These are phyloP conservation scores for Antheraea pernyi DNA, from an alignment of 1,140 invertebrate species.

Conservation along the genomic window DNA sequence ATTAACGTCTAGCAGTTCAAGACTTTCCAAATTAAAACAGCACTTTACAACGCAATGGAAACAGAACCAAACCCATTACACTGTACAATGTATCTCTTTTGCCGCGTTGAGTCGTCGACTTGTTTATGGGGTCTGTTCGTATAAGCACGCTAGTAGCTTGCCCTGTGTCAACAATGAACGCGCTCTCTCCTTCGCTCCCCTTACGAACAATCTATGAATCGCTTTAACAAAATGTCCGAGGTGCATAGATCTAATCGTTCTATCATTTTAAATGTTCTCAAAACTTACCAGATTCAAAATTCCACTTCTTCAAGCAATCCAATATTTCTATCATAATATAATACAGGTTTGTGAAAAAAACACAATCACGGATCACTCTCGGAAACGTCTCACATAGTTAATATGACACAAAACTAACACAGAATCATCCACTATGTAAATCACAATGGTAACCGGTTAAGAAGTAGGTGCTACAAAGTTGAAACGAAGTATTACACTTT, in stretches of 20 bases:
- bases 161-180: conserved; percentile 63
- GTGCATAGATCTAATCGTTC: conserved; percentile 7
- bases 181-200: conserved; percentile 63
- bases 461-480: conserved; percentile 46
- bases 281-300: conserved; percentile 47
- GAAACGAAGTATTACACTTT: conserved; percentile 49
- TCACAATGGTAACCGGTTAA: conserved; percentile 59
- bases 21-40: conserved; percentile 27
- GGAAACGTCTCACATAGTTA: conserved; percentile 38
- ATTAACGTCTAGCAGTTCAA: conserved; percentile 16
- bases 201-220: conserved; percentile 39
- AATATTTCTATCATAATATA: conserved; percentile 47
- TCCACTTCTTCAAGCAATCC: conserved; percentile 46
- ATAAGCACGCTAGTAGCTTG: conserved; percentile 27
- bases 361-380: conserved; percentile 35
- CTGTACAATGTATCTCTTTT: conserved; percentile 27
- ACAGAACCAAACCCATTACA: conserved; percentile 33
- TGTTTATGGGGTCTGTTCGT: conserved; percentile 30
- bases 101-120: conserved; percentile 24
- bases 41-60: conserved; percentile 19
- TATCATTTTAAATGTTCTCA: background rate
- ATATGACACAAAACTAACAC: conserved; percentile 39
- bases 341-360: conserved; percentile 13
- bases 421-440: conserved; percentile 40
- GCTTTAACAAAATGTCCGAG: conserved; percentile 37